A percentile compares a stretch with the other conserved stretches of the same genome.
Conservation (phyloP, 2,113 vertebrate genomes). For the Eurystomus gularis region DNA sequence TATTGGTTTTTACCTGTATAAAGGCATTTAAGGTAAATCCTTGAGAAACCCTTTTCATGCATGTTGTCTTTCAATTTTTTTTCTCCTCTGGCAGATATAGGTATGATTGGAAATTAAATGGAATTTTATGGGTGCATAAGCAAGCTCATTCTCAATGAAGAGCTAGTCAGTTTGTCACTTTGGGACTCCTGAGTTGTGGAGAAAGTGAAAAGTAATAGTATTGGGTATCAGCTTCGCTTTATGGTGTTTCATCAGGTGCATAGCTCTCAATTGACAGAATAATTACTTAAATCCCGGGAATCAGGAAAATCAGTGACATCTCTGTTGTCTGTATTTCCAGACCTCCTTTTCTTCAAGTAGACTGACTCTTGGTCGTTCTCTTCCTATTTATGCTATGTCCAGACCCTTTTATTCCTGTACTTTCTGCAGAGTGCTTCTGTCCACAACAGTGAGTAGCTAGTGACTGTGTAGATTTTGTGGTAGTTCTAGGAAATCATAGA, state of each 20-base stretch:
- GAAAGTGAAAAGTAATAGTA: neutral
- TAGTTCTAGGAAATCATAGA: neutral
- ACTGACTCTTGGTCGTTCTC: neutral
- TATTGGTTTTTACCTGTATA: neutral
- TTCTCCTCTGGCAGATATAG: neutral
- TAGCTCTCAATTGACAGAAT: neutral
- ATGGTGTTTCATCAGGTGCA: neutral
- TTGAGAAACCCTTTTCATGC: neutral
- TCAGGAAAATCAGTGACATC: neutral
- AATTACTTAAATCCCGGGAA: neutral
- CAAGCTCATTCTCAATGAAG: neutral
- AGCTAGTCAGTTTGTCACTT: neutral
- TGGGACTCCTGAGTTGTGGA: neutral
- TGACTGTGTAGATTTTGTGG: neutral
- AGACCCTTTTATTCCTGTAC: neutral
- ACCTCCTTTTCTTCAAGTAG: neutral
- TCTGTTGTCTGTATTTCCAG: neutral
- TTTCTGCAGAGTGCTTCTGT: neutral
- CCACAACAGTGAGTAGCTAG: neutral
- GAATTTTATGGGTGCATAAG: neutral
- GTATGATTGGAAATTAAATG: neutral
- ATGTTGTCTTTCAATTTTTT: neutral
- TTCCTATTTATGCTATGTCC: neutral
- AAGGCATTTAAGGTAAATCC: neutral
- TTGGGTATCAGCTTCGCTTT: neutral